These are phyloP conservation scores for Ceratosolen fusciceps DNA, from an alignment of 1,140 invertebrate species.

Conservation along the genomic window DNA sequence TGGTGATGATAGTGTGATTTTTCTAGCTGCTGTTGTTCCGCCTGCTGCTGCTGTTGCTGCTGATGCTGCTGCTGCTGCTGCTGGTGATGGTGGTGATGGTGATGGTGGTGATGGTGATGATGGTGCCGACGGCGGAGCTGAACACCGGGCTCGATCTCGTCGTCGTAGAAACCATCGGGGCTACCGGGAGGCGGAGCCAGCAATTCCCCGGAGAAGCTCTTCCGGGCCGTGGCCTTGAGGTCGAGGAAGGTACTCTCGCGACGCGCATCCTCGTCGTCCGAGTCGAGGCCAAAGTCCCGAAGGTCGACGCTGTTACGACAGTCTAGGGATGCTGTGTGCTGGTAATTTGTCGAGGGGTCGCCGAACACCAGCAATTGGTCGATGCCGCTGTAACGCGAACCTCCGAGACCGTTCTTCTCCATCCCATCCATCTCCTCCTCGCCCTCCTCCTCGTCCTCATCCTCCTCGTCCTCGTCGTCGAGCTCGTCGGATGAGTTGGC, in stretches of 20 bases:
- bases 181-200: too few relatives aligned
- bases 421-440: conserved; percentile 54
- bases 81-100: conserved; percentile 42
- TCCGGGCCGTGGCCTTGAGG: conserved; percentile 53
- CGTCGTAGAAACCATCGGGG: not conserved
- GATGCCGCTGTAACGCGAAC: conserved; percentile 55
- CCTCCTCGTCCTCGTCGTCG: conserved; percentile 28
- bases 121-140: conserved; percentile 52
- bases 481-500: not conserved
- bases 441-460: conserved; percentile 39
- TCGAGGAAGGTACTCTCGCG: conserved; percentile 62
- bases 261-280: conserved; percentile 55
- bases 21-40: too few relatives aligned
- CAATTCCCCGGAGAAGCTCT: not conserved
- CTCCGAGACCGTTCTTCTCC: not conserved
- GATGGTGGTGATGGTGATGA: conserved; percentile 51
- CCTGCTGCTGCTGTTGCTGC: too few relatives aligned
- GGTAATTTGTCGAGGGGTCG: conserved; percentile 57
- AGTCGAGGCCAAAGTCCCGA: conserved; percentile 67
- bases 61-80: too few relatives aligned
- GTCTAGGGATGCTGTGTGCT: conserved; percentile 65
- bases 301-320: conserved; percentile 68
- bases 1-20: too few relatives aligned
- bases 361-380: conserved; percentile 59
- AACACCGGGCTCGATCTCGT: conserved; percentile 53